Base-by-base conservation (phyloP, 2,797 vertebrate species). In the Oreochromis grahami region DNA sequence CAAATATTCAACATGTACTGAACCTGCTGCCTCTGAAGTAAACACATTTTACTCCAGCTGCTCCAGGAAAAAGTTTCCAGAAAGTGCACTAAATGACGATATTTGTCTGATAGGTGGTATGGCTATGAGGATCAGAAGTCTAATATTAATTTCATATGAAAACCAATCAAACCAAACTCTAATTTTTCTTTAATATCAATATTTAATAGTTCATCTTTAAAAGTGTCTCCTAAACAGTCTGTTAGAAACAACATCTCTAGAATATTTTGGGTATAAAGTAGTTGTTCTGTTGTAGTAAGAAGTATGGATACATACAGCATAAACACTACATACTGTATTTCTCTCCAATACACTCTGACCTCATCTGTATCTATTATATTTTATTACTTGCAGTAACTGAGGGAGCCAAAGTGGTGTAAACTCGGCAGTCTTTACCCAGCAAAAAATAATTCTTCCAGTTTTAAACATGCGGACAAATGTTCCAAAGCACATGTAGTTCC, bases 151-250 rank as follows among this genome's bases (percentile, higher is more conserved):
- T 24, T 81, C 8, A 77, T 55, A 52, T 17, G 83, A 88, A 79
- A 7, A 84, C 19, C 50, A 89, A 10, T 86, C 32, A 85, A 77
- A 77, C 21, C 52, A 85, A 82, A 85, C 53, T 13, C 7, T 52
- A 13, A 29, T 19, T 41, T 91, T 85, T 56, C 68, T 70, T 48
- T 48, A 72, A 48, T 72, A 72, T 45, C 79, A 88, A 58, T 91
- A 72, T 94, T 94, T 91, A 92, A 90, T 94, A 79, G 80, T 89
- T 90, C 80, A 90, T 90, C 76, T 68, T 88, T 38, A 92, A 91
- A 92, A 91, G 80, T 82, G 68, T 79, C 80, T 85, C 89, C 82
- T 85, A 87, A 93, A 93, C 86, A 92, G 83, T 90, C 77, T 51
- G 86, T 79, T 86, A 76, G 51, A 87, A 92, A 93, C 53, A 89